These are phyloP conservation scores for Heliconius hortense DNA, from an alignment of 2,888 invertebrate species.

Conservation along the genomic window DNA sequence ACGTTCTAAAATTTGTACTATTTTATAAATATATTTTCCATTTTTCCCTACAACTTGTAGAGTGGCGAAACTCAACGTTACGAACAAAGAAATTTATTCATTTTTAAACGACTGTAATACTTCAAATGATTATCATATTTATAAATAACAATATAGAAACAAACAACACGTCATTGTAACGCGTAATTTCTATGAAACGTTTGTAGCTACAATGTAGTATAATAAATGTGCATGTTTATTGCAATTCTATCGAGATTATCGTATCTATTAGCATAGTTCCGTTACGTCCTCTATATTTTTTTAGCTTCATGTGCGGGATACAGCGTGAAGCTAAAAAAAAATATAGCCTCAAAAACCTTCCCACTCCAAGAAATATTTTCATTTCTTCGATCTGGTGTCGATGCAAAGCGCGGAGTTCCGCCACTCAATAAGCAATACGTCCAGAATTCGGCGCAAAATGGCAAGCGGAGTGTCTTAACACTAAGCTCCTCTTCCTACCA, in stretches of 20 bases:
- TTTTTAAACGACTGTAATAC: neutral
- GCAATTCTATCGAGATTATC: conserved; percentile 5
- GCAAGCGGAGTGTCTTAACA: too few species aligned
- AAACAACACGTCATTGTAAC: conserved; percentile 8
- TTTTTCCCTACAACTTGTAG: neutral
- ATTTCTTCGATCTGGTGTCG: too few species aligned
- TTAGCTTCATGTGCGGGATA: too few species aligned
- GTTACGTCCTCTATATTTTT: too few species aligned
- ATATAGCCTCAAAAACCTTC: too few species aligned
- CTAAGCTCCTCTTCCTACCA: too few species aligned
- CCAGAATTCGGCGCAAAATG: too few species aligned
- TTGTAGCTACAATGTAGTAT: conserved; percentile 16
- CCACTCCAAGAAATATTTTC: too few species aligned
- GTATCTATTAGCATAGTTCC: neutral
- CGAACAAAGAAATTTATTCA: neutral
- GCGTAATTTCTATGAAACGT: conserved; percentile 12
- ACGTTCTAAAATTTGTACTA: too few species aligned
- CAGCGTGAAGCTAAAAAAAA: too few species aligned
- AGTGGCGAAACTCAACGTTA: neutral
- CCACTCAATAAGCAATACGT: too few species aligned
- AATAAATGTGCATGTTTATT: conserved; percentile 18
- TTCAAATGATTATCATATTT: conserved; percentile 7
- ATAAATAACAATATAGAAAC: conserved; percentile 10
- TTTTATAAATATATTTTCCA: neutral
- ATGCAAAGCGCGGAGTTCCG: too few species aligned